Conservation (phyloP, 2,888 invertebrate species). For the Lumbricus terrestris region DNA sequence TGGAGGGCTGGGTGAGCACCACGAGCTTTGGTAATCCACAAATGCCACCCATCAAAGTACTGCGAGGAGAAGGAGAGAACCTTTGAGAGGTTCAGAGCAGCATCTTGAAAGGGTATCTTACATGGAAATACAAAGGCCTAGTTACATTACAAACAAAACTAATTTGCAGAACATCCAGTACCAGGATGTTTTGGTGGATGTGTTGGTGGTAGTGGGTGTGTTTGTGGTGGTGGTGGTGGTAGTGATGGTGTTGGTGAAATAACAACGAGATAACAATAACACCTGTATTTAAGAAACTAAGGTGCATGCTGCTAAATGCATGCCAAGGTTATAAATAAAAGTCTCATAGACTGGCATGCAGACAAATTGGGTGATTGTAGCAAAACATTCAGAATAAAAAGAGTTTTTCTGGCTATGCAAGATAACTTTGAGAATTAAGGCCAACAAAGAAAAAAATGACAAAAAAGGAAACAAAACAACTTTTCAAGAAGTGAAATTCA, state of each 20-base stretch:
- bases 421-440: background rate
- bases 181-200: background rate
- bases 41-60: background rate
- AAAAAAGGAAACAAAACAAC: background rate
- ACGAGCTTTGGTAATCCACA: background rate
- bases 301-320: background rate
- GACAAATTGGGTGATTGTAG: background rate
- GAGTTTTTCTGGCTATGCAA: background rate
- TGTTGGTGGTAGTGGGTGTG: background rate
- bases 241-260: background rate
- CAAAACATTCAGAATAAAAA: background rate
- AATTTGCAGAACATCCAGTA: too few relatives aligned
- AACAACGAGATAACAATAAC: background rate
- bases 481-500: background rate
- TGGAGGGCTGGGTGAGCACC: background rate
- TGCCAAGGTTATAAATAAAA: background rate
- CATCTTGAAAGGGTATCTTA: too few relatives aligned
- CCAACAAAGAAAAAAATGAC: slow-evolving; percentile 3
- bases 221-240: background rate
- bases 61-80: too few relatives aligned
- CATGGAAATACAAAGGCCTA: too few relatives aligned
- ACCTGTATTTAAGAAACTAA: background rate
- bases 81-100: background rate
- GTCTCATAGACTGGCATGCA: background rate
- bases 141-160: too few relatives aligned